Conservation (phyloP, 2,888 invertebrate species). For the Dolichomitus sp. region DNA sequence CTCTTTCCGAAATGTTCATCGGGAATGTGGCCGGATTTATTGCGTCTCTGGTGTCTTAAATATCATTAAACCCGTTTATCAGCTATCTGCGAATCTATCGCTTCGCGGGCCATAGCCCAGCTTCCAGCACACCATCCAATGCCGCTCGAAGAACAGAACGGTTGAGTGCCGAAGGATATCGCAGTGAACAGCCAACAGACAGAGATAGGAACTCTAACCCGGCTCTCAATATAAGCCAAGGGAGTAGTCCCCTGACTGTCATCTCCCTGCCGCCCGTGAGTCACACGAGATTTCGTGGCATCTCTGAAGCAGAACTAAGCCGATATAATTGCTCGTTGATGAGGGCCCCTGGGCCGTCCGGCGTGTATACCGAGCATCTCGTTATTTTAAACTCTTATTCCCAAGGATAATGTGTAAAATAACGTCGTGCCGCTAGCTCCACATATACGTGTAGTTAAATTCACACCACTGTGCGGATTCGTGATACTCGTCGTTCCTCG, state of each 20-base stretch:
- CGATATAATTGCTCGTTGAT: constrained; percentile 69
- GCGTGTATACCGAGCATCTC: constrained; percentile 30
- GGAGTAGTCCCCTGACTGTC: constrained; percentile 24
- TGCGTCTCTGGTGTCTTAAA: constrained; percentile 74
- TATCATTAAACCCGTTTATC: constrained; percentile 75
- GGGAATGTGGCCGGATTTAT: constrained; percentile 74
- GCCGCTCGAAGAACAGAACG: constrained; percentile 33
- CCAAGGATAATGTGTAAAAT: constrained; percentile 53
- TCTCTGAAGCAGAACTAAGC: constrained; percentile 63
- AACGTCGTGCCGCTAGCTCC: constrained; percentile 28
- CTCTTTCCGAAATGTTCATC: constrained; percentile 73
- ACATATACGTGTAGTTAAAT: constrained; percentile 44
- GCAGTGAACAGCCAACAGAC: constrained; percentile 49
- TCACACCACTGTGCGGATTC: constrained; percentile 25
- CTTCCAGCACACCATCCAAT: constrained; percentile 17
- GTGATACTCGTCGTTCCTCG: constrained; percentile 13
- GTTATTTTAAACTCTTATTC: constrained; percentile 60
- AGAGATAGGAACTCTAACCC: constrained; percentile 56
- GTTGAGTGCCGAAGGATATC: constrained; percentile 18
- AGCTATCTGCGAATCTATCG: constrained; percentile 72
- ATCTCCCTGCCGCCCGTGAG: constrained; percentile 37
- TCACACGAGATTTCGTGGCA: constrained; percentile 64
- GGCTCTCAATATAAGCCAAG: constrained; percentile 53
- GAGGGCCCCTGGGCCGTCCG: constrained; percentile 37
- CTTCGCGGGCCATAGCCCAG: constrained; percentile 39